Conservation (phyloP, 2,888 invertebrate genomes). For the Junonia oenone region DNA sequence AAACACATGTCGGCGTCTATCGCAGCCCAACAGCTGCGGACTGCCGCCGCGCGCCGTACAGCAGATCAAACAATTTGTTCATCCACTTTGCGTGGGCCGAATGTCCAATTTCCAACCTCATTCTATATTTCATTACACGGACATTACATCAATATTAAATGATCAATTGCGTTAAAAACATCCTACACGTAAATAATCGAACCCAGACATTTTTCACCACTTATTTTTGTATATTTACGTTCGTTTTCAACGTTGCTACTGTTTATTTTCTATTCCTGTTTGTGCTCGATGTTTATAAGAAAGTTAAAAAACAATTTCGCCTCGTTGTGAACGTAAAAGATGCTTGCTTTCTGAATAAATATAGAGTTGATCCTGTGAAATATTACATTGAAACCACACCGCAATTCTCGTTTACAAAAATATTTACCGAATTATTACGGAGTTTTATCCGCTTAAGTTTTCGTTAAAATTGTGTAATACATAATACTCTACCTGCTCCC, state of each 20-base stretch:
- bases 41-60: not conserved
- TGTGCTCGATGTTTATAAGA: conserved; percentile 9
- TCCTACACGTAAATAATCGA: not conserved
- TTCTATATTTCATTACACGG: not conserved
- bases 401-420: not conserved
- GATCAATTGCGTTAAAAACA: not conserved
- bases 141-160: not conserved
- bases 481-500: no score
- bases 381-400: no score
- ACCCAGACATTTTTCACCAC: not conserved
- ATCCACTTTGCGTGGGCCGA: not conserved
- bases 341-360: conserved; percentile 2
- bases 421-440: not conserved
- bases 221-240: not conserved
- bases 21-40: not conserved
- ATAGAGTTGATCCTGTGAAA: conserved; percentile 1
- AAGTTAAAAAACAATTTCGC: conserved; percentile 8
- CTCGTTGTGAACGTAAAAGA: conserved; percentile 3
- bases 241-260: not conserved
- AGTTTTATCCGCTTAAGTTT: no score
- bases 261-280: conserved; percentile 12
- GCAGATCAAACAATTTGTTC: not conserved
- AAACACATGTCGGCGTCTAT: not conserved
- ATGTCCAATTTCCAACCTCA: not conserved
- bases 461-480: no score